These are phyloP conservation scores for Lasioglossum morio DNA, from an alignment of 2,888 invertebrate genomes.

Conservation along the genomic window DNA sequence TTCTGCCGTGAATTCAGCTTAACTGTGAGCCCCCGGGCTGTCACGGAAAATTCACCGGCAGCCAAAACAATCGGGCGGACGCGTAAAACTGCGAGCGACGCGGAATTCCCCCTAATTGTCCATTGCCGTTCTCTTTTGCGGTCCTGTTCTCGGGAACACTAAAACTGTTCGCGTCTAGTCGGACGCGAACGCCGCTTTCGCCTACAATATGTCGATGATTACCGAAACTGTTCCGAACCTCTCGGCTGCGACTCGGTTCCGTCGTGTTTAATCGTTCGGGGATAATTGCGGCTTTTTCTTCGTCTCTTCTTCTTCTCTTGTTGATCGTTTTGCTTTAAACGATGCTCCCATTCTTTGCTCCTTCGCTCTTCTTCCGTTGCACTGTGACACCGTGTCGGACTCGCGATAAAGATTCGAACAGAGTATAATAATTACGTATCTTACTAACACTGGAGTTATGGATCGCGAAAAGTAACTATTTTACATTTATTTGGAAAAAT, in stretches of 20 bases:
- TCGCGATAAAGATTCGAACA: background rate
- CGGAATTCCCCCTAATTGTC: slow-evolving; percentile 79
- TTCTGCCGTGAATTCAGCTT: slow-evolving; percentile 76
- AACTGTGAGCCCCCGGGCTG: slow-evolving; percentile 47
- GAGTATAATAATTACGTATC: background rate
- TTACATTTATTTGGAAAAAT: no score
- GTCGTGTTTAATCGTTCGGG: background rate
- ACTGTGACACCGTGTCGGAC: background rate
- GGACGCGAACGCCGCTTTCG: slow-evolving; percentile 14
- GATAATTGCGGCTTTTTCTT: background rate
- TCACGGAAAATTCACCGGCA: slow-evolving; percentile 63
- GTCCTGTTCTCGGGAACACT: slow-evolving; percentile 16
- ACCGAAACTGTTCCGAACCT: slow-evolving; percentile 50
- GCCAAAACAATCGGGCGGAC: slow-evolving; percentile 78
- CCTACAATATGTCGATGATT: slow-evolving; percentile 72
- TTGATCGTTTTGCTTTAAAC: background rate
- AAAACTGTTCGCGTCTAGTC: slow-evolving; percentile 25
- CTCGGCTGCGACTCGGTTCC: background rate
- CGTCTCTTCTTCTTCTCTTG: background rate
- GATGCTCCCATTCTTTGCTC: background rate
- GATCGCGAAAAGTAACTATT: no score
- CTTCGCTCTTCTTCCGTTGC: background rate
- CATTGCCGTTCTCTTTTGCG: slow-evolving; percentile 56
- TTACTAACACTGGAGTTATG: background rate
- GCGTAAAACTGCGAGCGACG: slow-evolving; percentile 80